Percentiles rank a stretch among this genome's conserved stretches.
These are phyloP conservation scores for Chlorops oryzae DNA, from an alignment of 1,140 invertebrate species.

Conservation along the genomic window DNA sequence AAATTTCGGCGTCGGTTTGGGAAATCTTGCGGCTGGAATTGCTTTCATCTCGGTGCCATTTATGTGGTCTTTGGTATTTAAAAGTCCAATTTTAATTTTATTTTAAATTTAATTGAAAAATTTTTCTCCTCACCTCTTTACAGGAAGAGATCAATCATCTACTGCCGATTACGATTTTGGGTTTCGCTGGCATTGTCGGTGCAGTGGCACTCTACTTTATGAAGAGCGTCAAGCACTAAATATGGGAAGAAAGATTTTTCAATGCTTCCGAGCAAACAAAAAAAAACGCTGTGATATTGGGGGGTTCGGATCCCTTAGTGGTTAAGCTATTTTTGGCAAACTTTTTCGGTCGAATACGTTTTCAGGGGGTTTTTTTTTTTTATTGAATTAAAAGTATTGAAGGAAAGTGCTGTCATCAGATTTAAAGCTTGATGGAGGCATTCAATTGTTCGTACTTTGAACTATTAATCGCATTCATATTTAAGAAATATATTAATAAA, in stretches of 20 bases:
- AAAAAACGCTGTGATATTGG: constrained; percentile 6
- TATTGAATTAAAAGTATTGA: too few relatives aligned
- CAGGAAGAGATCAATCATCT: constrained; percentile 49
- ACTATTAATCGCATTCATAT: too few relatives aligned
- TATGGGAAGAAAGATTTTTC: neutral
- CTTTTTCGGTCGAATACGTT: too few relatives aligned
- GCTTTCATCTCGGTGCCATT: constrained; percentile 64
- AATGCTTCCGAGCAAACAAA: neutral
- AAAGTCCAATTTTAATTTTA: constrained; percentile 1
- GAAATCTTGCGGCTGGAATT: constrained; percentile 63
- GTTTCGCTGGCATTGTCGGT: constrained; percentile 56
- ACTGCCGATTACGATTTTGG: constrained; percentile 59
- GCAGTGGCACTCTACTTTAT: constrained; percentile 55
- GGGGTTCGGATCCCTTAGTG: too few relatives aligned
- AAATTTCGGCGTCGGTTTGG: constrained; percentile 65
- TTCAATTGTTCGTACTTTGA: too few relatives aligned
- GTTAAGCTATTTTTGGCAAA: too few relatives aligned
- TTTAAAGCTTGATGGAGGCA: too few relatives aligned
- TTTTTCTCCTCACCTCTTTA: constrained; percentile 1
- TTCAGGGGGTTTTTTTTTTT: too few relatives aligned
- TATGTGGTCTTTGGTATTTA: constrained; percentile 65
- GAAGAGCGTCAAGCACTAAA: constrained; percentile 27
- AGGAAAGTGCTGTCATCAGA: too few relatives aligned
- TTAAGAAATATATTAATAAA: too few relatives aligned
- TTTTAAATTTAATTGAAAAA: constrained; percentile 1